phyloP scores from a whole-genome alignment of 1,140 invertebrate species.

The Solen grandis region DNA sequence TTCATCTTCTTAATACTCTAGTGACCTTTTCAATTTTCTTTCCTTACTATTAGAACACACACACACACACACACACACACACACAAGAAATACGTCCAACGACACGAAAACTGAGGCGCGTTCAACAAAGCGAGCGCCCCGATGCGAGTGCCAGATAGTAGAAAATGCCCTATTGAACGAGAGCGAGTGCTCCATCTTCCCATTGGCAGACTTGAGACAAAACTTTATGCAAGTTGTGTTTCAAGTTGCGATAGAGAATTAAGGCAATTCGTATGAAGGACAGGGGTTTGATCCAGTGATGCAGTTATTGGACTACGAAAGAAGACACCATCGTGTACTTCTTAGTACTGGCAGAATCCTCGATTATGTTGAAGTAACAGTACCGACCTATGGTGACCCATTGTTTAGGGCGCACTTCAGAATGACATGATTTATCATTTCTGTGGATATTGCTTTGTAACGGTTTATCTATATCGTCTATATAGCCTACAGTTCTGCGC shows the following conservation, averaged over 20 bases:
- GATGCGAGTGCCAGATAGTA: not conserved
- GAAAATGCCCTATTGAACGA: not conserved
- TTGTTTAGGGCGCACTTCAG: slow-evolving; percentile 36
- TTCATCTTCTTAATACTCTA: too few relatives aligned
- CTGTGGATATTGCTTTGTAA: too few relatives aligned
- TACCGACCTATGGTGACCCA: slow-evolving; percentile 19
- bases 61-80: too few relatives aligned
- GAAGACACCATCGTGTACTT: not conserved
- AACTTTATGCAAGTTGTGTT: slow-evolving; percentile 1
- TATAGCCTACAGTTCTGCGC: too few relatives aligned
- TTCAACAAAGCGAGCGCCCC: slow-evolving; percentile 8
- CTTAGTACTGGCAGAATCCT: slow-evolving; percentile 12
- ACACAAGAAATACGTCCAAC: too few relatives aligned
- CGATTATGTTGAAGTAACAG: slow-evolving; percentile 42
- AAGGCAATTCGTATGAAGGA: not conserved
- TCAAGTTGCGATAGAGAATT: not conserved
- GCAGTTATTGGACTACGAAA: not conserved
- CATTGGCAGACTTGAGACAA: not conserved
- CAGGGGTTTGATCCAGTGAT: not conserved
- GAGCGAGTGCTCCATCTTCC: not conserved
- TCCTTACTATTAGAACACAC: too few relatives aligned
- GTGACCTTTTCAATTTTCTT: too few relatives aligned
- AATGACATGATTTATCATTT: slow-evolving; percentile 38
- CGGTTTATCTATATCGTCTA: too few relatives aligned
- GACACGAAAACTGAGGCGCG: too few relatives aligned